Conservation (phyloP, 2,888 invertebrate species). For the Heliconius cydno region DNA sequence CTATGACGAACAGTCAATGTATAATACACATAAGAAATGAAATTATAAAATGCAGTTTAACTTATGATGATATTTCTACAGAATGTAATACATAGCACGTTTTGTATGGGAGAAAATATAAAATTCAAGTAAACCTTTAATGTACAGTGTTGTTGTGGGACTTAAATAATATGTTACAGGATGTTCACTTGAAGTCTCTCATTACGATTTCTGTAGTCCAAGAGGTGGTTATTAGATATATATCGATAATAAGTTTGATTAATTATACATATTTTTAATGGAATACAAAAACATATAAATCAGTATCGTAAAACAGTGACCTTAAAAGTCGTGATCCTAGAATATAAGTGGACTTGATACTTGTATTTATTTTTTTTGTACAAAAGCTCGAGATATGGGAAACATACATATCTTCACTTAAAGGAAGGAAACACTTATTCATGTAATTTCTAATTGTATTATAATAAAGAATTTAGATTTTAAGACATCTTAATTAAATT, state of each 20-base stretch:
- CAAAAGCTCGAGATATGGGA: neutral
- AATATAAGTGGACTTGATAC: neutral
- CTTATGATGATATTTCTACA: neutral
- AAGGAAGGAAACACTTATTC: too few relatives aligned
- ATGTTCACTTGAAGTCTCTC: conserved; percentile 46
- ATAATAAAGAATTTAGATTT: neutral
- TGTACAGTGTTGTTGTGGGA: neutral
- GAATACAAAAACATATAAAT: neutral
- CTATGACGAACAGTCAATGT: conserved; percentile 34
- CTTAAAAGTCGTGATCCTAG: neutral
- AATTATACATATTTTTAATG: neutral
- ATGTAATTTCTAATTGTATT: neutral
- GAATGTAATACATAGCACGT: neutral
- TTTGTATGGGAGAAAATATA: neutral
- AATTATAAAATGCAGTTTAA: neutral
- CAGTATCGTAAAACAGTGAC: neutral
- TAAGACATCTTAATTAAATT: too few relatives aligned
- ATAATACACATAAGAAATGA: conserved; percentile 17
- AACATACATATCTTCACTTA: neutral
- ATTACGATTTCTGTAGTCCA: conserved; percentile 39
- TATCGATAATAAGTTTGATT: neutral
- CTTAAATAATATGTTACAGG: conserved; percentile 47
- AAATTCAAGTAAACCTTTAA: neutral
- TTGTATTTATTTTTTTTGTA: neutral
- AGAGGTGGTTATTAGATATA: conserved; percentile 19